Evolutionary conservation across 2,888 invertebrate species (phyloP).

Genomic region (Leptopterna dolabrata): DNA sequence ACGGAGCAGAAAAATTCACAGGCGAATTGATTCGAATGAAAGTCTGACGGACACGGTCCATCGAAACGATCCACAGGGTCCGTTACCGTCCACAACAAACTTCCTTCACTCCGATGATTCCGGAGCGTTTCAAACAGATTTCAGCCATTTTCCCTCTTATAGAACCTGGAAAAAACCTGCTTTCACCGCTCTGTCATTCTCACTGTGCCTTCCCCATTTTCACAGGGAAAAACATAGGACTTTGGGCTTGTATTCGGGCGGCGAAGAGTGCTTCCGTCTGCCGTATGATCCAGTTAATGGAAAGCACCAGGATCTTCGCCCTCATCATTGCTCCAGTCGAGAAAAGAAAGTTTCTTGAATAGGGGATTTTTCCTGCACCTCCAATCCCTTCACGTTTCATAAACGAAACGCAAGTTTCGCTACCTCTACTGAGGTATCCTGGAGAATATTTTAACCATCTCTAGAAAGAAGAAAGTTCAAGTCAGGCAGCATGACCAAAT

Average conservation of each 20-base stretch:
- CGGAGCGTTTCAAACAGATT: background rate
- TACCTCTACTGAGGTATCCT: too few relatives aligned
- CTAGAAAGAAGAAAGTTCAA: too few relatives aligned
- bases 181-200: background rate
- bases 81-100: background rate
- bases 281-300: background rate
- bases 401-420: too few relatives aligned
- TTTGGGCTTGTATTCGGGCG: background rate
- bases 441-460: too few relatives aligned
- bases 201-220: background rate
- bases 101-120: background rate
- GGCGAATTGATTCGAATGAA: background rate
- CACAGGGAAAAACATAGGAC: background rate
- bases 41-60: background rate
- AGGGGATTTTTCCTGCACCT: background rate
- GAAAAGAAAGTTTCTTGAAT: background rate
- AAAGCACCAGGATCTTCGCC: background rate
- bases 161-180: background rate
- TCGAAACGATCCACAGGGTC: background rate
- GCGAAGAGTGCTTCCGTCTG: background rate
- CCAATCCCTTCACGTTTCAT: too few relatives aligned
- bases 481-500: too few relatives aligned
- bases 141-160: background rate
- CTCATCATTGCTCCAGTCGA: background rate
- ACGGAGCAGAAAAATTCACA: background rate